Percentiles rank a stretch among this genome's conserved stretches.
phyloP scores from a whole-genome alignment of 2,113 vertebrate species.

The Macrotis lagotis region DNA sequence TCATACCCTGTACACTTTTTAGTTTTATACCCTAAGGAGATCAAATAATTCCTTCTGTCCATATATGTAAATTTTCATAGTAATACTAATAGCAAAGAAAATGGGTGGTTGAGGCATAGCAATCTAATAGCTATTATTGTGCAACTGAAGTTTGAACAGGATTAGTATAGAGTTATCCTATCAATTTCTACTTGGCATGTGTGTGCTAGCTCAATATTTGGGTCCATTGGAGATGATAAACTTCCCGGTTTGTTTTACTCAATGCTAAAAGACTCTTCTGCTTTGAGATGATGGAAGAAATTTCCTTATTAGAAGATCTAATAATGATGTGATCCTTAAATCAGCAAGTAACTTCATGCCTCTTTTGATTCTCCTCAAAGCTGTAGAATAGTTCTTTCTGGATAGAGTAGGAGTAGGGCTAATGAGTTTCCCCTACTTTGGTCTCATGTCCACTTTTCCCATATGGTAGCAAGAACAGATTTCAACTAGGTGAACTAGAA shows the following conservation, averaged over 20 bases:
- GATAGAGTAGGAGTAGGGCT: neutral
- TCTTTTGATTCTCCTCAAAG: neutral
- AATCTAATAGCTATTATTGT: neutral
- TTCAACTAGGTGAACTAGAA: neutral
- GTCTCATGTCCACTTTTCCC: neutral
- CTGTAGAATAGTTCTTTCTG: neutral
- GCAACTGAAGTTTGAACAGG: neutral
- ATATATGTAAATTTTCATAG: neutral
- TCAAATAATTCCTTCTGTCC: neutral
- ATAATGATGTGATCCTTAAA: neutral
- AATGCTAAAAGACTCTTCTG: neutral
- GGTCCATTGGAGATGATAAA: neutral
- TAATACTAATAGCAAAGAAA: neutral
- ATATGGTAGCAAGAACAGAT: neutral
- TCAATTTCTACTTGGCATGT: neutral
- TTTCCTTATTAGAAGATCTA: neutral
- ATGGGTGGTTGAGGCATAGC: neutral
- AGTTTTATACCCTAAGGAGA: neutral
- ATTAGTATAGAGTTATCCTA: neutral
- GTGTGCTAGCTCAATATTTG: neutral
- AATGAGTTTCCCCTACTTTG: neutral
- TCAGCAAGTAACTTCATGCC: neutral
- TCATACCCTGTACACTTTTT: neutral
- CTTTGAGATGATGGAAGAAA: neutral
- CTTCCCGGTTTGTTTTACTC: neutral